Conservation (phyloP, 2,797 vertebrate species). For the Enteromius unitaeniatus region DNA sequence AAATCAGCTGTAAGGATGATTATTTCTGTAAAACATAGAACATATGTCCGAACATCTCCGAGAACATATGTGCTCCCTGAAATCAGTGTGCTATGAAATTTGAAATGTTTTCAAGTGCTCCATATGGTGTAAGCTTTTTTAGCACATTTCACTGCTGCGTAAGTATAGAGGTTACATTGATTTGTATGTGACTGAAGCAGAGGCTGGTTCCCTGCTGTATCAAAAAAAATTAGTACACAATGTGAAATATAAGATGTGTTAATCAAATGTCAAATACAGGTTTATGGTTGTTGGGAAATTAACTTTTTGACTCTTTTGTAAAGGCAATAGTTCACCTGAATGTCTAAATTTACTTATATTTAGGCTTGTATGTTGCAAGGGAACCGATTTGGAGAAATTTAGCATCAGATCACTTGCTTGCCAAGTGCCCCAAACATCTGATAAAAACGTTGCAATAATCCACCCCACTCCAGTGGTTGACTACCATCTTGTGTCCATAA, state of each 20-base stretch:
- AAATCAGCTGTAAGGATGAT: neutral
- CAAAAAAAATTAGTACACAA: constrained; percentile 14
- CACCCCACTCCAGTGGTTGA: neutral
- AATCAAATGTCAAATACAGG: constrained; percentile 29
- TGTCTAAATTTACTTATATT: neutral
- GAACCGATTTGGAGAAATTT: neutral
- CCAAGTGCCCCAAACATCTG: neutral
- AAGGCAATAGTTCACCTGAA: neutral
- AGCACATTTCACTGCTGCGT: neutral
- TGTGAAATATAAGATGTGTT: constrained; percentile 36
- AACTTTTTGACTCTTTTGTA: neutral
- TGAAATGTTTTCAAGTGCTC: neutral
- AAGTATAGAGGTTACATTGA: constrained; percentile 17
- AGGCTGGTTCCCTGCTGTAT: constrained; percentile 59
- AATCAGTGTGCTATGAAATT: neutral
- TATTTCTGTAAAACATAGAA: constrained; percentile 7
- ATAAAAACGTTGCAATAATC: neutral
- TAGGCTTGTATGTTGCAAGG: neutral
- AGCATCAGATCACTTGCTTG: neutral
- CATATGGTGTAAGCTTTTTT: neutral
- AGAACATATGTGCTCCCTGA: neutral
- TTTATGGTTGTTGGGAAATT: neutral
- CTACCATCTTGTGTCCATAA: too few species aligned
- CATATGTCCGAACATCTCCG: too few species aligned
- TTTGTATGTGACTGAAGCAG: constrained; percentile 54